phyloP scores from a whole-genome alignment of 2,113 vertebrate species.

The Hippocampus barbouri region DNA sequence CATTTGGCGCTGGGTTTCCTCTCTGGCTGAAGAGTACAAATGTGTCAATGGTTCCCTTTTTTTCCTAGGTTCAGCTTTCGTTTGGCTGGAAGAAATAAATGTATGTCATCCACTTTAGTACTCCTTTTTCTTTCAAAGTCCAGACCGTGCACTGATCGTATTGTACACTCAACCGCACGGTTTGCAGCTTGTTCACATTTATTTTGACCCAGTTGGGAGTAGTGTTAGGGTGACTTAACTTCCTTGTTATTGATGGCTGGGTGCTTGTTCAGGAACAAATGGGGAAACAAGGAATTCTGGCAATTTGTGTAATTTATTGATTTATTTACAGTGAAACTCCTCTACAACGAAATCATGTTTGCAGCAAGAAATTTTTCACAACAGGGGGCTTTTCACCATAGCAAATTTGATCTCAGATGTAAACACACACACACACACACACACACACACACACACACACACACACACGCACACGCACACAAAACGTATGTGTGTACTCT shows the following conservation, averaged over 20 bases:
- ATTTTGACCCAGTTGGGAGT: slow-evolving; percentile 22
- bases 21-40: slow-evolving; percentile 60
- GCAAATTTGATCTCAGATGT: no score
- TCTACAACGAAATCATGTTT: no score
- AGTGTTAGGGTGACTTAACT: slow-evolving; percentile 22
- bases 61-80: slow-evolving; percentile 37
- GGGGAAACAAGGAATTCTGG: slow-evolving; percentile 21
- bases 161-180: slow-evolving; percentile 14
- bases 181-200: slow-evolving; percentile 25
- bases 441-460: no score
- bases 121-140: slow-evolving; percentile 46
- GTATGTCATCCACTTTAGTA: slow-evolving; percentile 46
- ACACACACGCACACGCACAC: no score
- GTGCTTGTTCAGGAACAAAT: slow-evolving; percentile 32
- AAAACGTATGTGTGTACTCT: no score
- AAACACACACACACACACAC: no score
- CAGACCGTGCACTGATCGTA: slow-evolving; percentile 12
- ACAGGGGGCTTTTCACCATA: no score
- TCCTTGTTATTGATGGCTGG: slow-evolving; percentile 21
- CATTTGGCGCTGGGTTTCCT: slow-evolving; percentile 55
- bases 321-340: no score
- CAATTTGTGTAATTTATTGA: slow-evolving; percentile 21
- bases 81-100: slow-evolving; percentile 38
- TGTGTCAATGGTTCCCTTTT: slow-evolving; percentile 56
- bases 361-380: no score